phyloP scores from a whole-genome alignment of 2,113 vertebrate species.

The Channa argus region DNA sequence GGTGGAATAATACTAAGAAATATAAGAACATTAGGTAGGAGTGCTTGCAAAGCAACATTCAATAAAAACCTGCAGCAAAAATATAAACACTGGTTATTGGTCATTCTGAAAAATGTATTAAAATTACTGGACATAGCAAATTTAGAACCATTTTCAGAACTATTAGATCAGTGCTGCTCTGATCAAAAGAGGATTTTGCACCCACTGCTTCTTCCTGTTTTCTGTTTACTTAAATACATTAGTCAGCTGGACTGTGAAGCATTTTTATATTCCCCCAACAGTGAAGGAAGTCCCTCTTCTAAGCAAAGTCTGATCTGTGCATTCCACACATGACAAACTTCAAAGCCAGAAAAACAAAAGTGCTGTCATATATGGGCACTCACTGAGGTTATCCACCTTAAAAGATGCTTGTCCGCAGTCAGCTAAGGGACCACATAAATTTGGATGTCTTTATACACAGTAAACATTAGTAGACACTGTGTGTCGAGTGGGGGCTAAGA shows the following conservation, averaged over 20 bases:
- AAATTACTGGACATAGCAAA: conserved; percentile 18
- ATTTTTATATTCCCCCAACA: conserved; percentile 39
- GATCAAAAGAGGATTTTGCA: conserved; percentile 9
- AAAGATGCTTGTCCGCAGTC: conserved; percentile 7
- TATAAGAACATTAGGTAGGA: no score
- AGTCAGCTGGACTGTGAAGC: conserved; percentile 15
- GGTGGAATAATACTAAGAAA: no score
- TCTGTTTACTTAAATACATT: conserved; percentile 17
- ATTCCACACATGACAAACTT: conserved; percentile 50
- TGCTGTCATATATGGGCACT: conserved; percentile 5
- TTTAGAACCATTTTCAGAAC: conserved; percentile 25
- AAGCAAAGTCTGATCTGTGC: conserved; percentile 27
- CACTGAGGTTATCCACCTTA: background rate
- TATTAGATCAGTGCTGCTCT: conserved; percentile 11
- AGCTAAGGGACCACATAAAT: conserved; percentile 6
- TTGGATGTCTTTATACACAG: conserved; percentile 23
- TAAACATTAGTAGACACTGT: conserved; percentile 51
- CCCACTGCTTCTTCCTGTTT: conserved; percentile 2
- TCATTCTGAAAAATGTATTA: conserved; percentile 14
- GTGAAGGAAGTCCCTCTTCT: conserved; percentile 16
- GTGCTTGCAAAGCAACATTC: background rate
- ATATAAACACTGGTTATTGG: conserved; percentile 7
- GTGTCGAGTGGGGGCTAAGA: conserved; percentile 4
- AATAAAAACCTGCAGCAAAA: conserved; percentile 2
- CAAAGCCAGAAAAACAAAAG: conserved; percentile 49